A percentile compares a stretch with the other conserved stretches of the same genome.
Evolutionary conservation across 2,113 vertebrate genomes (phyloP).

Genomic region (Pipra filicauda): DNA sequence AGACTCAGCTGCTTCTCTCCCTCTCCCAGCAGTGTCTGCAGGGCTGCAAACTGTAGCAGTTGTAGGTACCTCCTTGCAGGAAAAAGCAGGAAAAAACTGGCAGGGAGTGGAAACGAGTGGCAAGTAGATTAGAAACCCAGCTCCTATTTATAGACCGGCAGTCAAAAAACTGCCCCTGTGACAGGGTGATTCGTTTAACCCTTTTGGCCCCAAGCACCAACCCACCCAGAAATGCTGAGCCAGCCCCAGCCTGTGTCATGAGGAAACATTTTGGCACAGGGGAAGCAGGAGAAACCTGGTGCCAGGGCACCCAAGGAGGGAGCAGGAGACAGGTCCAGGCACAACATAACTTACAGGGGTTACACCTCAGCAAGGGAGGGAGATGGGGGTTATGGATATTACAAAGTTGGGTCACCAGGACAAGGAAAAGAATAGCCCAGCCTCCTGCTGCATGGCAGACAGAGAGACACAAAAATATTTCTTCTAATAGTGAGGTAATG

Average conservation of each 20-base stretch:
- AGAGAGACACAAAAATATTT: background rate
- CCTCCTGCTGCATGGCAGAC: background rate
- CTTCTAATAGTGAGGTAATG: background rate
- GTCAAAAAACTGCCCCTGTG: slow-evolving; percentile 32
- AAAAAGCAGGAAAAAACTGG: slow-evolving; percentile 73
- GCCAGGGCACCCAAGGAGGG: background rate
- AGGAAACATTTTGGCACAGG: background rate
- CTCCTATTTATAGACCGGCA: slow-evolving; percentile 65
- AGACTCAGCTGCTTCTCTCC: background rate
- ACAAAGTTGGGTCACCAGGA: background rate
- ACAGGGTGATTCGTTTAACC: slow-evolving; percentile 19
- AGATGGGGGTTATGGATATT: background rate
- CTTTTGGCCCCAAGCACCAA: background rate
- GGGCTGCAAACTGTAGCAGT: background rate
- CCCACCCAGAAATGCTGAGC: background rate
- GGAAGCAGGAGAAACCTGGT: background rate
- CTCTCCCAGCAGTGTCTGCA: background rate
- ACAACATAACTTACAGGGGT: background rate
- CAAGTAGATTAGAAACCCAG: slow-evolving; percentile 68
- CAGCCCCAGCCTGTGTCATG: background rate
- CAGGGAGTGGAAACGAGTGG: slow-evolving; percentile 51
- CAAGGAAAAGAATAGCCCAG: background rate
- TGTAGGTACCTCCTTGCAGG: slow-evolving; percentile 37
- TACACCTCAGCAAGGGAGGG: background rate
- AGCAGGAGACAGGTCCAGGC: background rate